These are phyloP conservation scores for Forbesichthys papilliferus DNA, from an alignment of 2,113 vertebrate species.

Conservation along the genomic window DNA sequence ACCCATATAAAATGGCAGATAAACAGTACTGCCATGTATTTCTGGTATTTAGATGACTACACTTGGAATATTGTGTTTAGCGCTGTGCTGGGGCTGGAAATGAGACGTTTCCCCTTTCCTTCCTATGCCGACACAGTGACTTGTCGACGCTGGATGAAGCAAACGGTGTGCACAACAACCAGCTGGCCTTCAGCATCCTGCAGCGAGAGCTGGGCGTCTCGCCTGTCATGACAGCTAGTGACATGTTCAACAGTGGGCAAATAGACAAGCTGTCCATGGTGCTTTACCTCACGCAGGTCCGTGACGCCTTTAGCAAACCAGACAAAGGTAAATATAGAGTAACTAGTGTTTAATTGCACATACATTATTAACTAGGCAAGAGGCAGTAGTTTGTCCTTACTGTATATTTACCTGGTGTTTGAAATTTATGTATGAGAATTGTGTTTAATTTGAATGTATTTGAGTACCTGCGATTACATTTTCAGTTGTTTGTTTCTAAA, in stretches of 20 bases:
- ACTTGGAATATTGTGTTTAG: neutral
- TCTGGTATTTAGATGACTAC: neutral
- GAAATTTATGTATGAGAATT: neutral
- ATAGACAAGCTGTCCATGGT: slow-evolving; percentile 86
- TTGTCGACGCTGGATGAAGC: slow-evolving; percentile 72
- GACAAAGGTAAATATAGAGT: slow-evolving; percentile 60
- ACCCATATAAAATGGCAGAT: too few species aligned
- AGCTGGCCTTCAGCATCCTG: slow-evolving; percentile 77
- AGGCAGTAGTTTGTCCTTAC: neutral
- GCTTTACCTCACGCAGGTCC: slow-evolving; percentile 91
- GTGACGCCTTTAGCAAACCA: slow-evolving; percentile 73
- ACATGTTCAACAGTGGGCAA: slow-evolving; percentile 75
- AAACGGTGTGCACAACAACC: slow-evolving; percentile 71
- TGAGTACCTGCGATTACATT: neutral
- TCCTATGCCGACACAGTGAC: slow-evolving; percentile 71
- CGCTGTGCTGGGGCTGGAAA: neutral
- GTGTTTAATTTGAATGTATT: neutral
- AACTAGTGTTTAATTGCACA: neutral
- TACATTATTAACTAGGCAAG: neutral
- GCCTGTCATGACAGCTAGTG: slow-evolving; percentile 82
- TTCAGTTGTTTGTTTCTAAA: neutral
- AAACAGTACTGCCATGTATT: too few species aligned
- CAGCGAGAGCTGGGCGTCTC: slow-evolving; percentile 88
- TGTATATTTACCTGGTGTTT: neutral
- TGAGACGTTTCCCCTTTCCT: neutral